Conservation (phyloP, 30 jellyfish, hydroid and myxozoan genomes). For the Pseudorhiza aurosa region DNA sequence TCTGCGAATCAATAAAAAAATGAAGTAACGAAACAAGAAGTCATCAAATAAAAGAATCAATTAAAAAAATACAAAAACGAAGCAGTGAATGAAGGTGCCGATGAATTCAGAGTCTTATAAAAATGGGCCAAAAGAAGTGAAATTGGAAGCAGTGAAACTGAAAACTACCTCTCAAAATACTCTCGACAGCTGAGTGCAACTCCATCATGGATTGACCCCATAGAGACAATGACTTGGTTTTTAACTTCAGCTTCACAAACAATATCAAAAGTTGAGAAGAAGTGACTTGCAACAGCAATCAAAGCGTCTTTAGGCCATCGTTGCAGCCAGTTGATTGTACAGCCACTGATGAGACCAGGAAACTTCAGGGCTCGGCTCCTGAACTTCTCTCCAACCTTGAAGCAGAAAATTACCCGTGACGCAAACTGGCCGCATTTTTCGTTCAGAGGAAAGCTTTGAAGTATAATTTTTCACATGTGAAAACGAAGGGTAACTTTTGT, state of each 20-base stretch:
- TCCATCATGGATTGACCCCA: constrained; percentile 89
- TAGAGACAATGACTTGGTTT: constrained; percentile 61
- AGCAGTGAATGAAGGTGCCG: no score
- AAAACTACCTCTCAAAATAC: constrained; percentile 68
- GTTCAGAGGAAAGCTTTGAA: no score
- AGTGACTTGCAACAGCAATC: constrained; percentile 83
- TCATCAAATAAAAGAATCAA: background rate
- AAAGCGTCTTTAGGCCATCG: constrained; percentile 93
- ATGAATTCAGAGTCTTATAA: no score
- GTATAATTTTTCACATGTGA: no score
- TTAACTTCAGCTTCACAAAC: constrained; percentile 74
- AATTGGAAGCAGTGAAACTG: background rate
- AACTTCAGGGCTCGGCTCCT: constrained; percentile 80
- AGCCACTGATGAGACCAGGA: constrained; percentile 89
- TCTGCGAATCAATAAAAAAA: background rate
- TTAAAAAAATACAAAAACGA: no score
- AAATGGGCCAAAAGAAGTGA: no score
- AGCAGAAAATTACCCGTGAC: no score
- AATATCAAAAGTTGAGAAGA: constrained; percentile 64
- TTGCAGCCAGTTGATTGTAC: constrained; percentile 88
- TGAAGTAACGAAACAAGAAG: background rate
- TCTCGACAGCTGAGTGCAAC: constrained; percentile 76
- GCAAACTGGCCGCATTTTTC: no score
- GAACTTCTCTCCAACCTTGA: constrained; percentile 86
- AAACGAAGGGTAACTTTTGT: no score